These are phyloP conservation scores for Psix sp. DNA, from an alignment of 1,140 invertebrate species.

Conservation along the genomic window DNA sequence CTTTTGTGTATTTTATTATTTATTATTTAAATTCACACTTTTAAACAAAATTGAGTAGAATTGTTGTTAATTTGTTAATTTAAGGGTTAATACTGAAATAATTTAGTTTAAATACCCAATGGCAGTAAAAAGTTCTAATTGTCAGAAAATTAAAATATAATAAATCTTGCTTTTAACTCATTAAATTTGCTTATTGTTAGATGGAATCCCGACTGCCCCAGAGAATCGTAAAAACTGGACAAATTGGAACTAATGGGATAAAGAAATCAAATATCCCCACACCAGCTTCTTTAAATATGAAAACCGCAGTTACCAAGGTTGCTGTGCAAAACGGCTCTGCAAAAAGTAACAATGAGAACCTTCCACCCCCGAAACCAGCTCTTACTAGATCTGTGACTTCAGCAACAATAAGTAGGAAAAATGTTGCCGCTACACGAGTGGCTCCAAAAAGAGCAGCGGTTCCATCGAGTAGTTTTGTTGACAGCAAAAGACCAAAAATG, in stretches of 20 bases:
- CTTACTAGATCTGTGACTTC: constrained; percentile 61
- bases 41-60: too few species aligned
- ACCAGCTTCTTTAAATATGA: background rate
- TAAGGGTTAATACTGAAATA: too few species aligned
- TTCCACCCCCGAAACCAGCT: constrained; percentile 51
- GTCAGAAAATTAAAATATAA: too few species aligned
- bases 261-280: constrained; percentile 32
- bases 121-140: too few species aligned
- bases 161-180: too few species aligned
- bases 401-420: constrained; percentile 50
- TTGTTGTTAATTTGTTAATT: too few species aligned
- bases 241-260: constrained; percentile 3
- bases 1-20: too few species aligned
- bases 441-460: constrained; percentile 64
- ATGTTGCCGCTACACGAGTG: constrained; percentile 19
- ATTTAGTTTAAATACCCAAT: too few species aligned
- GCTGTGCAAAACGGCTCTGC: constrained; percentile 3
- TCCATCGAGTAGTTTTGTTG: constrained; percentile 16
- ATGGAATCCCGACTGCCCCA: constrained; percentile 19
- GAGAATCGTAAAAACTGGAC: background rate
- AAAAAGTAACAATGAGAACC: constrained; percentile 64
- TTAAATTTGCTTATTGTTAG: constrained; percentile 1
- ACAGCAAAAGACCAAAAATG: constrained; percentile 59
- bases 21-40: too few species aligned
- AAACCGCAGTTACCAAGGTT: background rate